A percentile compares a stretch with the other conserved stretches of the same genome.
phyloP scores from a whole-genome alignment of 2,797 vertebrate genomes.

The Characodon lateralis region DNA sequence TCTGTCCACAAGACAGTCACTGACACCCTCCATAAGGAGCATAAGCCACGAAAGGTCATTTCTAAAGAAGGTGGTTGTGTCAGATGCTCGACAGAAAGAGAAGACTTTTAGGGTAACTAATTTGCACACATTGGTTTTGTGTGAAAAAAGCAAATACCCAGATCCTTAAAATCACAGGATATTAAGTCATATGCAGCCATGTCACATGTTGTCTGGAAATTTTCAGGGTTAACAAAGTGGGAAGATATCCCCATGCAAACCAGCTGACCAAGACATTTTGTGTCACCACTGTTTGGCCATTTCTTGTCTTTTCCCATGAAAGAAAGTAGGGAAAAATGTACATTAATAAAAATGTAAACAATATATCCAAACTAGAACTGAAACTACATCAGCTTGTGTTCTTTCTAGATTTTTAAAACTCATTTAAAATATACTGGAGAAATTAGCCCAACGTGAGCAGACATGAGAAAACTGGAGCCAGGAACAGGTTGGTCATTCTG shows the following conservation, averaged over 20 bases:
- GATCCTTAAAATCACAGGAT: neutral
- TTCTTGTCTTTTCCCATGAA: neutral
- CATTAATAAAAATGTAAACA: neutral
- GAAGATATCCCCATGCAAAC: neutral
- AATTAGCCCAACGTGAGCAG: neutral
- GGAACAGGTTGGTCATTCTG: conserved; percentile 45
- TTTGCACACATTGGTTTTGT: no score
- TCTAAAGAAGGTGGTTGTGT: no score
- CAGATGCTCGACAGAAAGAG: no score
- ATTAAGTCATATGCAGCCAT: neutral
- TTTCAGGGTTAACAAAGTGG: neutral
- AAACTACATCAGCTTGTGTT: neutral
- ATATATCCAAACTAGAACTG: neutral
- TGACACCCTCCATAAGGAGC: no score
- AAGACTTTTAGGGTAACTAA: no score
- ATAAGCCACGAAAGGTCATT: no score
- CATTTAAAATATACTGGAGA: conserved; percentile 2
- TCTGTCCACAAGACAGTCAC: no score
- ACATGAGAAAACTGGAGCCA: conserved; percentile 18
- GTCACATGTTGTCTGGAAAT: neutral
- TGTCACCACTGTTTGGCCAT: no score
- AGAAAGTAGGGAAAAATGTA: neutral
- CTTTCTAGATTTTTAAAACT: neutral
- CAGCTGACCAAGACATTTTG: neutral
- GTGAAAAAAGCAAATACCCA: neutral